Percentiles rank a stretch among this genome's conserved stretches.
Conservation (phyloP, 1,140 invertebrate species). For the Leptinotarsa defecta region DNA sequence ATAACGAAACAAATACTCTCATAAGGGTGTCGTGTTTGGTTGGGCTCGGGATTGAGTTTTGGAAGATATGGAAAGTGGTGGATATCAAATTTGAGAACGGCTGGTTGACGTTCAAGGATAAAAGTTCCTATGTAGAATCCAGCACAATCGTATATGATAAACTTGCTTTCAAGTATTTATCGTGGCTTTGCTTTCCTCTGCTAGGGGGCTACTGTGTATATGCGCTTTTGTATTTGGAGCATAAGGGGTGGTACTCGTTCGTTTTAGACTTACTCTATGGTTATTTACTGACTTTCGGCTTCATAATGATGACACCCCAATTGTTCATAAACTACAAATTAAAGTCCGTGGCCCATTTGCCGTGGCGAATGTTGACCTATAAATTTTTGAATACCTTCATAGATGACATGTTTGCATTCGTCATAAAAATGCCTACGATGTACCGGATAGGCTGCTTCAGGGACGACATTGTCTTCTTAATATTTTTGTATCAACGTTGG, state of each 20-base stretch:
- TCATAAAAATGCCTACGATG: slow-evolving; percentile 99
- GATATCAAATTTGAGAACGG: slow-evolving; percentile 83
- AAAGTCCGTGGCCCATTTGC: slow-evolving; percentile 97
- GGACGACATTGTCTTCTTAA: slow-evolving; percentile 98
- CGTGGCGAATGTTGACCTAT: slow-evolving; percentile 99
- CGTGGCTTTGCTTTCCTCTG: slow-evolving; percentile 93
- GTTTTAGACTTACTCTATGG: slow-evolving; percentile 95
- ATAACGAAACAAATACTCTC: slow-evolving; percentile 98
- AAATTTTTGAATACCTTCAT: slow-evolving; percentile 99
- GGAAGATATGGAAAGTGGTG: slow-evolving; percentile 98
- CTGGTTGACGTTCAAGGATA: slow-evolving; percentile 82
- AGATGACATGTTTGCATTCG: slow-evolving; percentile 99
- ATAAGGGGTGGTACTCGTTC: slow-evolving; percentile 93
- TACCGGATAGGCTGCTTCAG: slow-evolving; percentile 95
- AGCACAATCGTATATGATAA: slow-evolving; percentile 94
- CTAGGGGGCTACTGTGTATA: slow-evolving; percentile 92
- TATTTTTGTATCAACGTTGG: slow-evolving; percentile 98
- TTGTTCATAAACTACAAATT: slow-evolving; percentile 99
- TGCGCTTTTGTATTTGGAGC: slow-evolving; percentile 95
- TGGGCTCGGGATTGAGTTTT: slow-evolving; percentile 95
- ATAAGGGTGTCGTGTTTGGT: slow-evolving; percentile 91
- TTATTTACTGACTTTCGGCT: slow-evolving; percentile 97
- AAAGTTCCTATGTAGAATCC: slow-evolving; percentile 95
- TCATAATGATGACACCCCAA: slow-evolving; percentile 99
- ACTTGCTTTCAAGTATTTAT: slow-evolving; percentile 95